A percentile compares a stretch with the other conserved stretches of the same genome.
Evolutionary conservation across 2,797 vertebrate species (phyloP).

Genomic region (Phoeniculus purpureus): DNA sequence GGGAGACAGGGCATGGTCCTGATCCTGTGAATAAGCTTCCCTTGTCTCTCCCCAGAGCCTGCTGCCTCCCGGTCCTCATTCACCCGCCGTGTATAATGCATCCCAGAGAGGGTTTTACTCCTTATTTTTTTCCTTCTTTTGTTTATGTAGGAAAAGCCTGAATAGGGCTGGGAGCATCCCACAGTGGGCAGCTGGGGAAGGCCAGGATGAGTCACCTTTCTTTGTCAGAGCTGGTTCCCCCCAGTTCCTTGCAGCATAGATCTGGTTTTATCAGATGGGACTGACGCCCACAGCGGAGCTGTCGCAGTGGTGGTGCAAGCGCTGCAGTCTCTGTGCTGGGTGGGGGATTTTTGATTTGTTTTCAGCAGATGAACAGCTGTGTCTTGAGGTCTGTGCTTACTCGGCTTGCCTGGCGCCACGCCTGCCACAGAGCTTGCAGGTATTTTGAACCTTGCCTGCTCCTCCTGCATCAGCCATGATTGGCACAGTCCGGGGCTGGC

Average conservation of each 20-base stretch:
- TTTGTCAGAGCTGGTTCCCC: neutral
- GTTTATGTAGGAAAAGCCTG: neutral
- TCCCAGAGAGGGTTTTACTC: fast-evolving
- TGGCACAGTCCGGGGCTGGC: fast-evolving
- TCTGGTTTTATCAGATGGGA: conserved; percentile 40
- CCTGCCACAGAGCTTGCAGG: neutral
- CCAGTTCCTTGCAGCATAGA: neutral
- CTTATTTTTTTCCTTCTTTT: neutral
- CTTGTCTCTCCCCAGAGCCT: neutral
- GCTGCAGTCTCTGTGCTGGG: neutral
- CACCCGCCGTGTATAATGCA: neutral
- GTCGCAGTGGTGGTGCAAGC: neutral
- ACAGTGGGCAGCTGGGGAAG: neutral
- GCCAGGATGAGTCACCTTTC: neutral
- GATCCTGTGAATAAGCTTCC: neutral
- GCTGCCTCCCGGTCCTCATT: fast-evolving
- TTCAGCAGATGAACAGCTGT: conserved; percentile 22
- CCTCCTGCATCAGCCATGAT: fast-evolving
- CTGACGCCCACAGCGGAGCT: neutral
- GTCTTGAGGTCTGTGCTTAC: conserved; percentile 29
- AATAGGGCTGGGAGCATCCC: fast-evolving
- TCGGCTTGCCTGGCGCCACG: neutral
- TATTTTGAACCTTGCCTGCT: neutral
- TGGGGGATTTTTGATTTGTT: neutral
- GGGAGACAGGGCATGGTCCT: neutral